Base-by-base conservation (phyloP, 2,888 invertebrate genomes). In the Gisinianus flammeolus region DNA sequence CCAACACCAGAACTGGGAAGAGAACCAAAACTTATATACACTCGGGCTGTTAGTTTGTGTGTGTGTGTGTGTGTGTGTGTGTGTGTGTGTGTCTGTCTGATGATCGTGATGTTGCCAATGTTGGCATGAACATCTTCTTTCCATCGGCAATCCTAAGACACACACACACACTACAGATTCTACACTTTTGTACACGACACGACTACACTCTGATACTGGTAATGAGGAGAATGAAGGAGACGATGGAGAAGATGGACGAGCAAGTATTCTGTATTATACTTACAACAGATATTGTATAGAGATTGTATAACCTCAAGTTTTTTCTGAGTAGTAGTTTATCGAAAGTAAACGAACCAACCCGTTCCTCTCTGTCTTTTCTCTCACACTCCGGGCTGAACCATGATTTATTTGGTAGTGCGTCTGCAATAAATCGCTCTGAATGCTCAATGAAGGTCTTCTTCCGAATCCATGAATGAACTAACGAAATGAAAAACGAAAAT, bases 41-140 rank as follows among this genome's bases (percentile, higher is more conserved):
- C 16, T 44, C 52, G 8, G 16, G 52, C 52, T 44, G 52, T 12
- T 12, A 44, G 8, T 44, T 8, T 8, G 16, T 44, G 8, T 44
- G 10, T 16, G 10, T 44, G 52, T 44, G 52, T 44, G 52, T 44
- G 52, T 44, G 52, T 12, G 52, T 12, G 52, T 12, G 52, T 8
- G 52, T 16, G 8, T n/a, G 58, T 6, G 8, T 6, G 58, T 10
- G 62, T 66, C 62, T 22, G 26, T 6, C 16, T 62, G 62, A 26
- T 26, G 26, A 62, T 66, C 31, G 66, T 66, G 28, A 66, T 30
- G 24, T 64, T 64, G 62, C 8, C 31, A 22, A 66, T 26, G 22
- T 30, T 26, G 24, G 22, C 62, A 26, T 62, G 24, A 66, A 66
- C 66, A 66, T 66, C 66, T 66, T 66, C 66, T 66, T 66, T 54